Evolutionary conservation across 2,797 vertebrate species (phyloP).

Genomic region (Peromyscus aztecus): DNA sequence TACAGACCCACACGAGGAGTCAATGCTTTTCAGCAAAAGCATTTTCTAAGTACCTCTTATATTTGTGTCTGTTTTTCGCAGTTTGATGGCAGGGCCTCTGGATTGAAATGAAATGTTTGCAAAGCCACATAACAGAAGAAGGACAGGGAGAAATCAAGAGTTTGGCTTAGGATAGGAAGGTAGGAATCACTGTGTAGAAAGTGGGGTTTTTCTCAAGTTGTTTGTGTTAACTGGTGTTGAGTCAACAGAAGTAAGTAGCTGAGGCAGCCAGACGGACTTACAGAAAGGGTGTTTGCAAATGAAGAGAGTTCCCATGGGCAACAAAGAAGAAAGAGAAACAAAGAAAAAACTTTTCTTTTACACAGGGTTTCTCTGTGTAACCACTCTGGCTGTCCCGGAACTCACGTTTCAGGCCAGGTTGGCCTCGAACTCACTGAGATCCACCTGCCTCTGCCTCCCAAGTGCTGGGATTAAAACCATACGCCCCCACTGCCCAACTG

Average conservation of each 20-base stretch:
- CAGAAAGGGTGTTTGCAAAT: neutral
- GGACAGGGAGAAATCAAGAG: neutral
- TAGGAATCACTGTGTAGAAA: neutral
- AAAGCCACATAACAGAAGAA: neutral
- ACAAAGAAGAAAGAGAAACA: neutral
- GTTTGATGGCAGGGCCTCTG: neutral
- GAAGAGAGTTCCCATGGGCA: neutral
- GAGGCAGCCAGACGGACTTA: neutral
- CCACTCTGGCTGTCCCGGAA: too few relatives aligned
- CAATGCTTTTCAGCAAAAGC: neutral
- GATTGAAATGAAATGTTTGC: neutral
- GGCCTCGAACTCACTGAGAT: too few relatives aligned
- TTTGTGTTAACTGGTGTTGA: constrained; percentile 16
- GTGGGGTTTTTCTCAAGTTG: neutral
- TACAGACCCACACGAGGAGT: neutral
- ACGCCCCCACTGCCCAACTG: too few relatives aligned
- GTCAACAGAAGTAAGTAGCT: neutral
- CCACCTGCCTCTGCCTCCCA: too few relatives aligned
- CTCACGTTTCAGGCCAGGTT: too few relatives aligned
- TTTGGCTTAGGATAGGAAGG: neutral
- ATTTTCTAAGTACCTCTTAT: neutral
- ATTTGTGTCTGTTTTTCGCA: neutral
- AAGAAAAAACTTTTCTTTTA: neutral
- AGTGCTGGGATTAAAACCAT: too few relatives aligned
- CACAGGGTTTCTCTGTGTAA: too few relatives aligned